phyloP scores from a whole-genome alignment of 2,888 invertebrate species.

The Nomada hirtipes region DNA sequence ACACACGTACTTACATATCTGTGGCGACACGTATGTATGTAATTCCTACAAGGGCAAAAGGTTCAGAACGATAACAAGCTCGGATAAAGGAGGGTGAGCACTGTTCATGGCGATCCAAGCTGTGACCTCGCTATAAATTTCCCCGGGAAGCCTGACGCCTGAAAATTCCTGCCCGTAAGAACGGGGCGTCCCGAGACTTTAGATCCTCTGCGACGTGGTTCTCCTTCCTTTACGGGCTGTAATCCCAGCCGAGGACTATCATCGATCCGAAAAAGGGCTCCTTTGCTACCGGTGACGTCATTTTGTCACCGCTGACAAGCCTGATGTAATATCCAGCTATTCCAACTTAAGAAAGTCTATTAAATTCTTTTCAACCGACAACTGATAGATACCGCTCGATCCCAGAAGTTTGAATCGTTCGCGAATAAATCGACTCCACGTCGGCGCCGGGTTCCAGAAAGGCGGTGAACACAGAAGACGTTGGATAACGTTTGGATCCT shows the following conservation, averaged over 20 bases:
- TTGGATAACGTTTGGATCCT: neutral
- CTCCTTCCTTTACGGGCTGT: slow-evolving; percentile 52
- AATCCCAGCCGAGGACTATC: slow-evolving; percentile 67
- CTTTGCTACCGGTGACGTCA: slow-evolving; percentile 65
- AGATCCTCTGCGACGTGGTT: slow-evolving; percentile 39
- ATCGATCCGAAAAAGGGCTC: slow-evolving; percentile 71
- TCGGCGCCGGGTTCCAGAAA: slow-evolving; percentile 2
- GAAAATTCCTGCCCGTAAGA: slow-evolving; percentile 74
- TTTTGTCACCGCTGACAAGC: slow-evolving; percentile 71
- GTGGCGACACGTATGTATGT: slow-evolving; percentile 56
- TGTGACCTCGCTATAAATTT: slow-evolving; percentile 81
- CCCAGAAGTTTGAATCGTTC: neutral
- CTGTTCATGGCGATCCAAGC: slow-evolving; percentile 79
- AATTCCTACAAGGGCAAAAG: slow-evolving; percentile 68
- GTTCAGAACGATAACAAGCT: slow-evolving; percentile 74
- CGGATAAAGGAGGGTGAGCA: slow-evolving; percentile 73
- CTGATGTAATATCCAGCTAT: slow-evolving; percentile 55
- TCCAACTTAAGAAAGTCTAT: slow-evolving; percentile 5
- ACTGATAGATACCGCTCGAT: slow-evolving; percentile 1
- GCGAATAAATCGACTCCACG: neutral
- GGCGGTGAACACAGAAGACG: neutral
- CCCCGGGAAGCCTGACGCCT: slow-evolving; percentile 71
- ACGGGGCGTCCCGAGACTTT: slow-evolving; percentile 58
- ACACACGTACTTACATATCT: slow-evolving; percentile 16
- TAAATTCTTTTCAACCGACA: slow-evolving; percentile 2